Percentiles rank a stretch among this genome's conserved stretches.
These are phyloP conservation scores for Pseudotriccus pelzelni DNA, from an alignment of 2,797 vertebrate species.

Conservation along the genomic window DNA sequence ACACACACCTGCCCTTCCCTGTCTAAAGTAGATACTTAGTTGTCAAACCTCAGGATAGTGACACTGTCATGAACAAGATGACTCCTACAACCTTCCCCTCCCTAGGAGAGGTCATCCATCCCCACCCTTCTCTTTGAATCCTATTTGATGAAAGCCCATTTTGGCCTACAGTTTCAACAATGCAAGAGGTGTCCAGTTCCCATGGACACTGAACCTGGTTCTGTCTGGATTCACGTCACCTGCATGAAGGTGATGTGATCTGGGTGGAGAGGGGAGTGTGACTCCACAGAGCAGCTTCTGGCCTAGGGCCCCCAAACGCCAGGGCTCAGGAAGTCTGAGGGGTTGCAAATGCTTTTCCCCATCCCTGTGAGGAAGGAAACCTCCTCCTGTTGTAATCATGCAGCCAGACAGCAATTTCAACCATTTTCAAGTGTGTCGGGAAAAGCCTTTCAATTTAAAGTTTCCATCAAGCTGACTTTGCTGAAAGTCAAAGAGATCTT, in stretches of 20 bases:
- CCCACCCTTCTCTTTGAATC: background rate
- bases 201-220: background rate
- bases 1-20: background rate
- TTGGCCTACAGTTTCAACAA: background rate
- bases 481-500: slow-evolving; percentile 62
- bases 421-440: background rate
- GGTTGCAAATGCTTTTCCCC: background rate
- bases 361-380: background rate
- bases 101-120: background rate
- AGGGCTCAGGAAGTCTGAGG: background rate
- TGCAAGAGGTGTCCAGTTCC: background rate
- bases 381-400: background rate
- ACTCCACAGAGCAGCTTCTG: background rate
- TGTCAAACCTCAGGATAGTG: fast-evolving
- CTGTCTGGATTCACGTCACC: background rate
- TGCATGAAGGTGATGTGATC: background rate
- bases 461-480: slow-evolving; percentile 61
- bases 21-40: background rate
- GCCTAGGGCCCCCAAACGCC: background rate
- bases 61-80: background rate
- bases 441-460: slow-evolving; percentile 53
- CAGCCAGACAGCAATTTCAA: background rate
- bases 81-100: background rate
- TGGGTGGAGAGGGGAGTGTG: background rate
- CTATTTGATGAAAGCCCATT: background rate